Percentiles rank a stretch among this genome's conserved stretches.
Conservation (phyloP, 2,888 invertebrate species). For the Apomyelois bistriatella region DNA sequence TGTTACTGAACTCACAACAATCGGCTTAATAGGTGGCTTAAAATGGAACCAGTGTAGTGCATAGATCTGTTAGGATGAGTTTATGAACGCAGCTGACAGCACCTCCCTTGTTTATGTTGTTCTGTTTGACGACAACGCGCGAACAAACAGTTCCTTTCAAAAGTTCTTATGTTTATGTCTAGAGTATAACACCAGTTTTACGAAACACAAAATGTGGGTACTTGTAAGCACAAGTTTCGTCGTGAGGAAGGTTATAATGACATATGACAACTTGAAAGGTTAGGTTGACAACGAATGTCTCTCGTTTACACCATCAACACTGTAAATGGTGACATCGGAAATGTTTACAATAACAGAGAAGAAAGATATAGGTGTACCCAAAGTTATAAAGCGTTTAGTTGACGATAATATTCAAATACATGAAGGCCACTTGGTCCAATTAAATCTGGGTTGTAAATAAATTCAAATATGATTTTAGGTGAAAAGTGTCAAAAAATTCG, state of each 20-base stretch:
- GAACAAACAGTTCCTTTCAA: slow-evolving; percentile 58
- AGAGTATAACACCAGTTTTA: slow-evolving; percentile 40
- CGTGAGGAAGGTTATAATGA: slow-evolving; percentile 15
- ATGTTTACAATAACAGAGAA: slow-evolving; percentile 1
- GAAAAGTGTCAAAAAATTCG: too few relatives aligned
- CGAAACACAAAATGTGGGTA: slow-evolving; percentile 23
- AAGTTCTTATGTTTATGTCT: slow-evolving; percentile 60
- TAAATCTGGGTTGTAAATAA: too few relatives aligned
- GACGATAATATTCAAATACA: background rate
- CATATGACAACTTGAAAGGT: slow-evolving; percentile 14
- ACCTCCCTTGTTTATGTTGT: slow-evolving; percentile 64
- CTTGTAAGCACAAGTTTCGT: slow-evolving; percentile 16
- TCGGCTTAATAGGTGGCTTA: slow-evolving; percentile 49
- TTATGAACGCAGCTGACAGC: slow-evolving; percentile 33
- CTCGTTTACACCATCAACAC: slow-evolving; percentile 11
- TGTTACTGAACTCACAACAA: slow-evolving; percentile 58
- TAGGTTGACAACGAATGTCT: slow-evolving; percentile 17
- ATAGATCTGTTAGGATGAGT: slow-evolving; percentile 35
- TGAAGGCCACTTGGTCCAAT: too few relatives aligned
- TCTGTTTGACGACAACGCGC: slow-evolving; percentile 66
- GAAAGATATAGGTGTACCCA: background rate
- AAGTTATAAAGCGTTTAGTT: background rate
- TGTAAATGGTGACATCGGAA: slow-evolving; percentile 1
- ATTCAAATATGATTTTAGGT: too few relatives aligned
- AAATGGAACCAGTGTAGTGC: slow-evolving; percentile 35